These are phyloP conservation scores for Drosophila pseudoobscura DNA, from an alignment of 1,140 invertebrate genomes.

Conservation along the genomic window DNA sequence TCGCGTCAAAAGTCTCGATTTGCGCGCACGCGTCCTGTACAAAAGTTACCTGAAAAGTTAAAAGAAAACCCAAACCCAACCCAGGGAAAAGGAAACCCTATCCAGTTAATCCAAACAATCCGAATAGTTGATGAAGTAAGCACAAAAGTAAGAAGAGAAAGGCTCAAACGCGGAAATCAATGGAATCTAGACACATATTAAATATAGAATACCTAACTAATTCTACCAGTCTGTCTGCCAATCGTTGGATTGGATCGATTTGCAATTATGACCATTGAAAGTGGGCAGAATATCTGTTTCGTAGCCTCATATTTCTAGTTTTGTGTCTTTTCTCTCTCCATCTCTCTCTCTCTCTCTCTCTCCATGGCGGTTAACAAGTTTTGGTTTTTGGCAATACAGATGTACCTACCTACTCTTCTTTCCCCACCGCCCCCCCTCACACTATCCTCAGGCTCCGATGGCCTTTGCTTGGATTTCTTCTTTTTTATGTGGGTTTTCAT, in stretches of 20 bases:
- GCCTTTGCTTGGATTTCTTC: no score
- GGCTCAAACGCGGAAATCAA: slow-evolving; percentile 64
- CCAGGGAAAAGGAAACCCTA: no score
- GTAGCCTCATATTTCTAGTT: slow-evolving; percentile 37
- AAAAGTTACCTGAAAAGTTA: no score
- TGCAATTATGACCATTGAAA: neutral
- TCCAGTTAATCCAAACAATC: no score
- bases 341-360: slow-evolving; percentile 24
- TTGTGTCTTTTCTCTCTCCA: slow-evolving; percentile 23
- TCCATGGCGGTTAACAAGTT: slow-evolving; percentile 38
- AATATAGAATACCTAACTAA: neutral
- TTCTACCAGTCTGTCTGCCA: no score
- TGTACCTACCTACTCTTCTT: neutral
- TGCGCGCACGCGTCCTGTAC: no score
- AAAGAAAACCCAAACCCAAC: no score
- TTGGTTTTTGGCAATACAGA: slow-evolving; percentile 16
- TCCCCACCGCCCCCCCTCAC: no score
- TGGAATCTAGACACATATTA: slow-evolving; percentile 31
- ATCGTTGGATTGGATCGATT: no score
- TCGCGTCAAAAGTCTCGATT: no score
- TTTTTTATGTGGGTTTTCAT: neutral
- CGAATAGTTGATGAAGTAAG: slow-evolving; percentile 28
- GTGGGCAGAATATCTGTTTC: slow-evolving; percentile 4
- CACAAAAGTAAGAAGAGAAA: slow-evolving; percentile 21
- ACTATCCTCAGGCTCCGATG: neutral